Evolutionary conservation across 2,888 invertebrate species (phyloP), one percentile per base, ranked within the genome.

Genomic region (Coelogynopora nodosa): DNA sequence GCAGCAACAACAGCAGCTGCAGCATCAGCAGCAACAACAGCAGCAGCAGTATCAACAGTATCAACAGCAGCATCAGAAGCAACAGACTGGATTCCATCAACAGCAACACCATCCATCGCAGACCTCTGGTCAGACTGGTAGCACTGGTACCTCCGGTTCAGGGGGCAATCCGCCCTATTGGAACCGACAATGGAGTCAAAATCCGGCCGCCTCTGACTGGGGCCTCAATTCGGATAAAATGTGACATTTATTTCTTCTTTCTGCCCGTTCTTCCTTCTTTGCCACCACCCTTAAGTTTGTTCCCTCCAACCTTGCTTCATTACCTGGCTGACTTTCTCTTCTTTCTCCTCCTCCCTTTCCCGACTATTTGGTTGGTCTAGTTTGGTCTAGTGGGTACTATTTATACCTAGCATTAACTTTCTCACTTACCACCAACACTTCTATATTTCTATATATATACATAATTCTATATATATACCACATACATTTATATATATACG

Each of bases 181-280:
- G 74, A 74, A 23, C 10, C 74, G 23, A 74, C 74, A 74, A 74
- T 74, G 74, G 74, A 10, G 18, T n/a, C 74, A 10, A 74, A 74
- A 74, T 26, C 27, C 74, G 2, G 2, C 74, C 18, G 5, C 74
- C 27, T 5, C 23, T 26, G 74, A 74, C 2, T 74, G 74, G 74
- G 74, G 74, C 5, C 74, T 74, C 23, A 74, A 74, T 74, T 74
- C 23, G 74, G 74, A 74, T 74, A 74, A 74, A 74, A 74, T 74
- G 74, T 74, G 74, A 74, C 5, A 74, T 23, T 74, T 74, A 13
- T 23, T 13, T 23, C 74, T 74, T 26, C 2, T 23, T 26, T 74
- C 23, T 74, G 2, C 23, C 2, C 5, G 2, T 13, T 23, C 2
- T 23, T 13, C 74, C 10, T 13, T 26, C 74, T 74, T 5, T 26